Conservation (phyloP, 2,888 invertebrate genomes). For the Limenitis camilla region DNA sequence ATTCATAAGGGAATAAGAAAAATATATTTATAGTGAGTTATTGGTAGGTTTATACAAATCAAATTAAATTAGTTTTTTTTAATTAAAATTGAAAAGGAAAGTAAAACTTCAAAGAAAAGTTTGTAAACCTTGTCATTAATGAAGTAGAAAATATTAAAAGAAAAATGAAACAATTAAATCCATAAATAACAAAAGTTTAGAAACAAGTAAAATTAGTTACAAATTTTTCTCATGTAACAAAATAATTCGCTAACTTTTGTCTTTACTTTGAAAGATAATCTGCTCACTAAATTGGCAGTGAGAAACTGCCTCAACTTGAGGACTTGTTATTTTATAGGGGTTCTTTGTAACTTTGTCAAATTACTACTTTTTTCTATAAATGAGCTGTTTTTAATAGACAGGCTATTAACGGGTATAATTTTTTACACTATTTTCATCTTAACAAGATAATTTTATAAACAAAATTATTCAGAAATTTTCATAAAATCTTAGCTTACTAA, state of each 20-base stretch:
- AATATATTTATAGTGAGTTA: too few relatives aligned
- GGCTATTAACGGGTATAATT: too few relatives aligned
- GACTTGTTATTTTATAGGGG: not conserved
- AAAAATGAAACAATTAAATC: not conserved
- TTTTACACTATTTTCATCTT: too few relatives aligned
- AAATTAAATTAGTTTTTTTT: too few relatives aligned
- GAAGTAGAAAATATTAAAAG: not conserved
- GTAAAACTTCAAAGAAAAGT: not conserved
- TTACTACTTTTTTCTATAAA: not conserved
- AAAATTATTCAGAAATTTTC: too few relatives aligned
- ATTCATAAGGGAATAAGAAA: too few relatives aligned
- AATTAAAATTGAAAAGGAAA: too few relatives aligned
- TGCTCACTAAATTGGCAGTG: slow-evolving; percentile 7
- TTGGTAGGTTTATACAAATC: too few relatives aligned
- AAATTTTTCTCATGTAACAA: not conserved
- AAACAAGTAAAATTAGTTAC: not conserved
- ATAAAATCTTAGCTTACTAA: too few relatives aligned
- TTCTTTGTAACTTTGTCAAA: not conserved
- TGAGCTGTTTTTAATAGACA: not conserved
- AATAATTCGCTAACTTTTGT: not conserved
- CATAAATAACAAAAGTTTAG: not conserved
- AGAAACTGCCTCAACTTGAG: slow-evolving; percentile 1
- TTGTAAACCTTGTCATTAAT: not conserved
- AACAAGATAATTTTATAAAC: too few relatives aligned
- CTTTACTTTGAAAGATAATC: slow-evolving; percentile 5